These are phyloP conservation scores for Agriopis aurantiaria DNA, from an alignment of 2,888 invertebrate genomes.

Conservation along the genomic window DNA sequence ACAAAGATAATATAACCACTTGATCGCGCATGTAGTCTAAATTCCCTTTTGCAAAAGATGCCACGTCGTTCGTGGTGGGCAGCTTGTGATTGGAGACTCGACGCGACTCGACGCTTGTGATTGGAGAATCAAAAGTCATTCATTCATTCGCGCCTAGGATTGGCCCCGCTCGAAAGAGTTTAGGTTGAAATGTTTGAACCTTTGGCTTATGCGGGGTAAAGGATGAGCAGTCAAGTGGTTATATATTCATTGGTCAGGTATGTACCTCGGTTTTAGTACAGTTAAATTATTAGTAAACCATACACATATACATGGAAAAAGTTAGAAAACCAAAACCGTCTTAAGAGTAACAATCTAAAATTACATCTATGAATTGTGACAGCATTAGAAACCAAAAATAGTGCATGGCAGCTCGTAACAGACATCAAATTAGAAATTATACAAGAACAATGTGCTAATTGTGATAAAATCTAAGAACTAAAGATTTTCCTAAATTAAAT, in stretches of 20 bases:
- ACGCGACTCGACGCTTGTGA: no score
- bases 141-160: no score
- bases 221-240: not conserved
- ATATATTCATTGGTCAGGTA: not conserved
- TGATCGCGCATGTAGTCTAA: no score
- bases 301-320: not conserved
- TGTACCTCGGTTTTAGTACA: not conserved
- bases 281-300: slow-evolving; percentile 5
- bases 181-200: no score
- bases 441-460: not conserved
- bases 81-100: no score
- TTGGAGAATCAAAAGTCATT: no score
- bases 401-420: not conserved
- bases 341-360: not conserved
- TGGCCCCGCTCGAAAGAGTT: no score
- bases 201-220: no score
- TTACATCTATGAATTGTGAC: not conserved
- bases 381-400: not conserved
- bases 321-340: not conserved
- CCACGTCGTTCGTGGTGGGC: no score
- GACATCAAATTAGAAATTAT: not conserved
- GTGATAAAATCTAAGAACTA: not conserved
- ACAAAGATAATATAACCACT: no score
- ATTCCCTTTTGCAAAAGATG: no score
- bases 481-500: not conserved